These are phyloP conservation scores for Tachycineta bicolor DNA, from an alignment of 2,113 vertebrate species.

Conservation along the genomic window DNA sequence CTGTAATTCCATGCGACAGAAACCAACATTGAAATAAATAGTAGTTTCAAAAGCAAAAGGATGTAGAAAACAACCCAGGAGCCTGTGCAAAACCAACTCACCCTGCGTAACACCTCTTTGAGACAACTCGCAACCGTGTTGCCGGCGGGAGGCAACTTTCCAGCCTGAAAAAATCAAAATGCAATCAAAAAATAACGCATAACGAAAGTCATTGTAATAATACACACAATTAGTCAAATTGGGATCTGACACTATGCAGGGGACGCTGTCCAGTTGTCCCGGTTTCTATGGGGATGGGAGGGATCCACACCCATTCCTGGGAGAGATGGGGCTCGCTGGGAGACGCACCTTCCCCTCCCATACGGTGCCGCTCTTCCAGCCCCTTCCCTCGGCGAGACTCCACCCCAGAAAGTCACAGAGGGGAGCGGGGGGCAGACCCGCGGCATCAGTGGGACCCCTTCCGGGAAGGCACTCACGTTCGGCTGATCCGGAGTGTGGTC, in stretches of 20 bases:
- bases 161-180: constrained; percentile 71
- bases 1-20: background rate
- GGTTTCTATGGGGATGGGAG: rapidly evolving
- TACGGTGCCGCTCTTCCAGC: background rate
- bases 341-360: rapidly evolving
- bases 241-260: background rate
- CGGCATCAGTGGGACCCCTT: rapidly evolving
- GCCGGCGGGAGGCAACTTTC: constrained; percentile 71
- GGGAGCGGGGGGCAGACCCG: rapidly evolving
- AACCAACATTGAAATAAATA: rapidly evolving
- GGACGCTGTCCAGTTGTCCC: background rate
- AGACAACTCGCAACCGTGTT: constrained; percentile 70
- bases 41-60: background rate
- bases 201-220: background rate
- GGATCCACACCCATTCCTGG: rapidly evolving
- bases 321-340: rapidly evolving
- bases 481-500: constrained; percentile 1
- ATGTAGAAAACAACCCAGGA: background rate
- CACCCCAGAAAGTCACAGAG: background rate
- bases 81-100: constrained; percentile 44
- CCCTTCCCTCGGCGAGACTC: background rate
- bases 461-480: constrained; percentile 11
- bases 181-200: background rate
- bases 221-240: background rate
- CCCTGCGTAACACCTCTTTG: constrained; percentile 73